Base-by-base conservation (phyloP, 2,888 invertebrate genomes). In the Galerucella nymphaeae region DNA sequence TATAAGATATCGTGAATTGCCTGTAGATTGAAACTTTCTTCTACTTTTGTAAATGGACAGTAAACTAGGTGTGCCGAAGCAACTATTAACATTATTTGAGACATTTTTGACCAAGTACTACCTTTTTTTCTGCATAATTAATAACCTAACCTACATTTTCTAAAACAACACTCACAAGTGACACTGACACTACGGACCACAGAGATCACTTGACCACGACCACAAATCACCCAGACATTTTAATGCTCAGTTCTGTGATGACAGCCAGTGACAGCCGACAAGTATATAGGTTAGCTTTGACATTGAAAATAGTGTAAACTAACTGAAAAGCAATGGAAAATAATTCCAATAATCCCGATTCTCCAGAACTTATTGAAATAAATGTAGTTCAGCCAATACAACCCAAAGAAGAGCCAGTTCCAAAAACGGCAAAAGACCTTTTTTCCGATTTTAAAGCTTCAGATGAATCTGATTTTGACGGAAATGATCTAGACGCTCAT, bases 11-110 rank as follows among this genome's bases (percentile, higher is more conserved):
- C 99, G 88, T 99, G 99, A 86, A 95, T 94, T 23, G 99, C 99
- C 89, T 99, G 99, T 72, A 98, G 89, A 88, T 98, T 99, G 86
- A 99, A 99, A 87, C 98, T 99, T 89, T 99, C 99, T 88, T 99
- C 99, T 66, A 99, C 99, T 92, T 99, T 99, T 5, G 98, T 98
- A 85, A 94, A 98, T 67, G 99, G 99, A 84, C 97, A 97, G 81
- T 94, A 90, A 76, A 96, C 86, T 72, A 98, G 88, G 86, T 96
- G 95, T 80, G 93, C 90, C 80, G 92, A 90, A 74, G 94, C 93
- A 80, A 94, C 89, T 79, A 94, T 87, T 85, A 93, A 90, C 81
- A 94, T 87, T 85, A 94, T 88, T 83, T 92, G 90, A 85, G 93
- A 92, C 94, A 95, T 94, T 81, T 84, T 85, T 69, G 66, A 58